A percentile compares a stretch with the other conserved stretches of the same genome.
Evolutionary conservation across 2,797 vertebrate species (phyloP).

Genomic region (Synanceia verrucosa): DNA sequence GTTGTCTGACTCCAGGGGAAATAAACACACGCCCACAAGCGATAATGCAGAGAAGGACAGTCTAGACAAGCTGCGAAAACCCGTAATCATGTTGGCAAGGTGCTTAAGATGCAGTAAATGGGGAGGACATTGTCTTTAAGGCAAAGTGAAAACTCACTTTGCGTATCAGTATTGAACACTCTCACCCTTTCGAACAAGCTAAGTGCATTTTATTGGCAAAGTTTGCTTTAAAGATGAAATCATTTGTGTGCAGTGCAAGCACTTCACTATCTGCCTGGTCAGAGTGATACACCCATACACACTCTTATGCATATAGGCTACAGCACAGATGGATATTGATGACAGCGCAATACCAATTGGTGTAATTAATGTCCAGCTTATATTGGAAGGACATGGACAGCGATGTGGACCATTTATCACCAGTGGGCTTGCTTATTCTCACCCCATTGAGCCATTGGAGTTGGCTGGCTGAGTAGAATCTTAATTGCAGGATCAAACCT

Average conservation of each 20-base stretch:
- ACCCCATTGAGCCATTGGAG: slow-evolving; percentile 77
- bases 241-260: slow-evolving; percentile 15
- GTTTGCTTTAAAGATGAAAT: slow-evolving; percentile 47
- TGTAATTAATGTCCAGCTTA: slow-evolving; percentile 84
- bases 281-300: slow-evolving; percentile 26
- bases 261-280: slow-evolving; percentile 10
- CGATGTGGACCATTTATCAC: slow-evolving; percentile 81
- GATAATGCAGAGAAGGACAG: slow-evolving; percentile 2
- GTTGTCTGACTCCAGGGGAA: background rate
- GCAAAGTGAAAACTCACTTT: slow-evolving; percentile 3
- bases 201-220: slow-evolving; percentile 35
- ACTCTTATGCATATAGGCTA: slow-evolving; percentile 5
- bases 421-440: slow-evolving; percentile 69
- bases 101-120: slow-evolving; percentile 21
- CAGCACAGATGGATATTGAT: slow-evolving; percentile 77
- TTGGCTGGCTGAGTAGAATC: slow-evolving; percentile 76
- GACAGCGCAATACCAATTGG: slow-evolving; percentile 79
- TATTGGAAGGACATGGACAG: slow-evolving; percentile 76
- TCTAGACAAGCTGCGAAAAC: slow-evolving; percentile 17
- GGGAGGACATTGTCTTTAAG: slow-evolving; percentile 21
- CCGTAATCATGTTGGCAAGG: slow-evolving; percentile 27
- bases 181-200: background rate
- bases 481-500: slow-evolving; percentile 69
- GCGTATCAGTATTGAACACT: slow-evolving; percentile 10
- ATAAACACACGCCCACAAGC: slow-evolving; percentile 10